Conservation (phyloP, 2,113 vertebrate species). For the Rhea americana region DNA sequence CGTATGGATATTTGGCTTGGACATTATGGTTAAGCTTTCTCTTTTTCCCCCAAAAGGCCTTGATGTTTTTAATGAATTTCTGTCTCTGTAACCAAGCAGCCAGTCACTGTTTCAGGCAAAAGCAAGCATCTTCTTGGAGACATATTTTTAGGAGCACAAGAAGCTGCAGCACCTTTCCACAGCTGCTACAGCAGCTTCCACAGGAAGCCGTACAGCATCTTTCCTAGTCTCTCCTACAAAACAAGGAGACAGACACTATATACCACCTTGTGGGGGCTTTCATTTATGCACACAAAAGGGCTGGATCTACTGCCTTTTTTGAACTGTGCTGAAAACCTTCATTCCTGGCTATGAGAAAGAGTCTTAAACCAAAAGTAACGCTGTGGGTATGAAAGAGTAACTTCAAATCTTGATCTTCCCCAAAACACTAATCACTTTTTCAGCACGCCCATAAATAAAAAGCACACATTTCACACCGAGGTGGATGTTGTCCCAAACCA, state of each 20-base stretch:
- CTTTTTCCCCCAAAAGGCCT: not conserved
- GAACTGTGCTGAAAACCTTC: not conserved
- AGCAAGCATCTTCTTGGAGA: not conserved
- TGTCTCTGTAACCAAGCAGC: not conserved
- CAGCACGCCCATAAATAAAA: not conserved
- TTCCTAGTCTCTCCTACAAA: not conserved
- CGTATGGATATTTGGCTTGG: not conserved
- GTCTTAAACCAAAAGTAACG: fast-evolving
- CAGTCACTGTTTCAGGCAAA: not conserved
- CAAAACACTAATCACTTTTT: not conserved
- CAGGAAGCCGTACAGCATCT: not conserved
- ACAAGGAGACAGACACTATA: not conserved
- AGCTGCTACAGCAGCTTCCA: too few species aligned
- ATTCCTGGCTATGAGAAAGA: not conserved
- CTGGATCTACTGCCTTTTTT: not conserved
- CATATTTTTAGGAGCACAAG: not conserved
- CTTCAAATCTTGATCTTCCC: not conserved
- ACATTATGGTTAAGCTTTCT: not conserved
- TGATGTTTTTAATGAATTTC: not conserved
- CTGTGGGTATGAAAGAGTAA: fast-evolving
- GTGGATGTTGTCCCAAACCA: fast-evolving
- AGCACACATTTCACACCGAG: not conserved
- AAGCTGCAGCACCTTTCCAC: not conserved
- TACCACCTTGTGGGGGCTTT: not conserved
- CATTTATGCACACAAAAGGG: not conserved